Evolutionary conservation across 1,140 invertebrate genomes (phyloP).

Genomic region (Palaemon carinicauda): DNA sequence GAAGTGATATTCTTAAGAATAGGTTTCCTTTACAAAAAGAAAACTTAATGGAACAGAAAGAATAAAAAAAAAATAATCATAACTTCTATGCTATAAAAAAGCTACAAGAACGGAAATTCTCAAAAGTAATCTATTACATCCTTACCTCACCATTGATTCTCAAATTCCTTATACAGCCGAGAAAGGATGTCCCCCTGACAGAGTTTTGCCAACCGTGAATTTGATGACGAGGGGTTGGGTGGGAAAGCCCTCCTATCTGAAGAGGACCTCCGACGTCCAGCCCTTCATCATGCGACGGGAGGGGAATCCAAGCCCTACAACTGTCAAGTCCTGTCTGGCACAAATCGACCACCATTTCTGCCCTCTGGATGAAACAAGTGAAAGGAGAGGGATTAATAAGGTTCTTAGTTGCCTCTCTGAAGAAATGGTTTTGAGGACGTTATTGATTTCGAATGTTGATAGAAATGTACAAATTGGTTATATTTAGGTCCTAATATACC

Average conservation of each 20-base stretch:
- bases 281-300: not conserved
- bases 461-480: no score
- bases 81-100: no score
- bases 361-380: not conserved
- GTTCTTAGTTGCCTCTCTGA: not conserved
- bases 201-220: constrained; percentile 24
- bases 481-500: no score
- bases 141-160: constrained; percentile 50
- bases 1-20: no score
- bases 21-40: no score
- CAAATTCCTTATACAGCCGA: constrained; percentile 31
- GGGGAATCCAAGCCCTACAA: not conserved
- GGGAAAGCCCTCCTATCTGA: constrained; percentile 31
- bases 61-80: no score
- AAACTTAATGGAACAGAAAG: no score
- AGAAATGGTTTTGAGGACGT: no score
- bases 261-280: constrained; percentile 19
- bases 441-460: no score
- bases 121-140: no score
- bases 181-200: not conserved
- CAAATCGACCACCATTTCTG: constrained; percentile 33
- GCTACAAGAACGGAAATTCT: no score
- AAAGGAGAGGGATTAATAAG: not conserved
- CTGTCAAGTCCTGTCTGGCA: constrained; percentile 21
- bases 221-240: not conserved